Conservation (phyloP, 2,113 vertebrate species). For the Pelvicachromis taeniatus region DNA sequence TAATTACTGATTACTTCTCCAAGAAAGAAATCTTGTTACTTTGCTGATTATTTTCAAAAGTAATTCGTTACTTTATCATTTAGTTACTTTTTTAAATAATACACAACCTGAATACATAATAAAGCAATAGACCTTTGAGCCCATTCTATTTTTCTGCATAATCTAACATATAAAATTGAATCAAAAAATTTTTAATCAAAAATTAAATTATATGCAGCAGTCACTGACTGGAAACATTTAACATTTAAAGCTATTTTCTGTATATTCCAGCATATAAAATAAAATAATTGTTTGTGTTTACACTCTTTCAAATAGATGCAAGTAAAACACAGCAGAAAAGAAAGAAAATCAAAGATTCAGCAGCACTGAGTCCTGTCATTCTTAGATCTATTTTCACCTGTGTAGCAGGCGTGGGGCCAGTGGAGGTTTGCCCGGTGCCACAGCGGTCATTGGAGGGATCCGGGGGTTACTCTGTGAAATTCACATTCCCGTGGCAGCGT, state of each 20-base stretch:
- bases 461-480: too few relatives aligned
- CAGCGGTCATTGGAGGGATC: too few relatives aligned
- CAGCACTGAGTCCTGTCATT: too few relatives aligned
- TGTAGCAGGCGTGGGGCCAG: too few relatives aligned
- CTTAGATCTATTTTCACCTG: too few relatives aligned
- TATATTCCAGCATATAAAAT: too few relatives aligned
- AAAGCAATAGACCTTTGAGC: too few relatives aligned
- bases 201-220: not conserved
- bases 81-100: not conserved
- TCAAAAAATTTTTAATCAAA: not conserved
- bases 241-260: too few relatives aligned
- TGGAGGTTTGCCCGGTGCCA: too few relatives aligned
- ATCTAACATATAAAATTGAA: too few relatives aligned
- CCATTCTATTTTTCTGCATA: not conserved
- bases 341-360: not conserved
- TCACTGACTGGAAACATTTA: not conserved
- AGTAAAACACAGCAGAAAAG: not conserved
- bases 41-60: too few relatives aligned
- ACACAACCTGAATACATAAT: not conserved
- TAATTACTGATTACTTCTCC: not conserved
- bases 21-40: not conserved
- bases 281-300: not conserved
- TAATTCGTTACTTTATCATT: not conserved
- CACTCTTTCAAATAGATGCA: not conserved
- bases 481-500: too few relatives aligned